Evolutionary conservation across 92 coral and sea anemone genomes (phyloP).

Genomic region (Micromussa lordhowensis): DNA sequence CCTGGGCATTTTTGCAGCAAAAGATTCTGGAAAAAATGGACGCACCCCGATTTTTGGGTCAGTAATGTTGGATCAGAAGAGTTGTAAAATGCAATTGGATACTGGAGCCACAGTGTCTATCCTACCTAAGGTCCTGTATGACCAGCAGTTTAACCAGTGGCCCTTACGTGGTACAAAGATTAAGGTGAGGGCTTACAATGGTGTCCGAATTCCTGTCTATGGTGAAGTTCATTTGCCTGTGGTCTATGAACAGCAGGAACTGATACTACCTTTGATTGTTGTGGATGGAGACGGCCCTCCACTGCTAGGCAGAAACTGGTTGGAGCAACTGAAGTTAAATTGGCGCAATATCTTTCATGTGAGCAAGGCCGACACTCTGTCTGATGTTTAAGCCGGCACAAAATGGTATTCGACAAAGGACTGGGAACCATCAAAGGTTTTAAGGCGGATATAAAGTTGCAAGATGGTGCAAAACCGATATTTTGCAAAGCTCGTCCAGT

Average conservation of each 20-base stretch:
- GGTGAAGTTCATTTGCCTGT: slow-evolving; percentile 40
- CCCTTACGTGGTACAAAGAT: no score
- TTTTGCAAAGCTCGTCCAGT: slow-evolving; percentile 62
- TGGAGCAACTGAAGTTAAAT: slow-evolving; percentile 42
- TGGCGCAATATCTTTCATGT: slow-evolving; percentile 34
- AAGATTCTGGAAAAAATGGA: no score
- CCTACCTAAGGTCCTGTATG: no score
- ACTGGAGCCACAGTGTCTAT: no score
- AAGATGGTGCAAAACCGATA: slow-evolving; percentile 48
- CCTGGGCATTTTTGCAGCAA: no score
- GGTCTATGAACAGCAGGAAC: slow-evolving; percentile 35
- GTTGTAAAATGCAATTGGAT: no score
- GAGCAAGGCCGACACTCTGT: slow-evolving; percentile 36
- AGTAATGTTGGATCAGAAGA: no score
- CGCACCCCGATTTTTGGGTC: no score
- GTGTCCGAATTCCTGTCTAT: no score
- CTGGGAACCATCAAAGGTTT: slow-evolving; percentile 54
- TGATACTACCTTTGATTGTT: slow-evolving; percentile 10
- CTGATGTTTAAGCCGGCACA: slow-evolving; percentile 47
- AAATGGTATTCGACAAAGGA: slow-evolving; percentile 50
- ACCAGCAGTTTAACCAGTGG: no score
- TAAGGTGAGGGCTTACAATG: no score
- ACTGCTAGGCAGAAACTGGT: slow-evolving; percentile 54
- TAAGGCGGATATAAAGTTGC: no score
- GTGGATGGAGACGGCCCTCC: slow-evolving; percentile 41